Conservation (phyloP, 2,797 vertebrate species). For the Cheirogaleus major region DNA sequence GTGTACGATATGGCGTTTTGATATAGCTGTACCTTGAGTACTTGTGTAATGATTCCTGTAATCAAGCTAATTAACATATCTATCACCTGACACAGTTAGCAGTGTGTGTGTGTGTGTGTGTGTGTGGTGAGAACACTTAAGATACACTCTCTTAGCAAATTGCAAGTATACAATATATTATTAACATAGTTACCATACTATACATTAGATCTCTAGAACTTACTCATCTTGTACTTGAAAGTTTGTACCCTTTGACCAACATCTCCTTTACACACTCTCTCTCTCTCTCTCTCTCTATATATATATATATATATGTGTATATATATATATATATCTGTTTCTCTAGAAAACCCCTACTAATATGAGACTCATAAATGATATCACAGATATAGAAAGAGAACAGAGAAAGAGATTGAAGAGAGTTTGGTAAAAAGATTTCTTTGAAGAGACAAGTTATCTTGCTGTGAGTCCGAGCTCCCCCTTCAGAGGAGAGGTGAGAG, state of each 20-base stretch:
- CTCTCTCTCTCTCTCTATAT: too few species aligned
- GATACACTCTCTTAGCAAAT: background rate
- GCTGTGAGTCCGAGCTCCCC: background rate
- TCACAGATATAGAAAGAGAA: background rate
- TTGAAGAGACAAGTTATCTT: background rate
- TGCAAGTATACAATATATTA: background rate
- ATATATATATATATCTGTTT: background rate
- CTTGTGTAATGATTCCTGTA: background rate
- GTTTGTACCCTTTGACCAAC: background rate
- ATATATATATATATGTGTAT: too few species aligned
- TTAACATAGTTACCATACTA: background rate
- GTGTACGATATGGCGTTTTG: background rate
- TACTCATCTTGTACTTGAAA: background rate
- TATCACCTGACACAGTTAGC: background rate
- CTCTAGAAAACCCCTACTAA: background rate
- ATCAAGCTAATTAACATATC: background rate
- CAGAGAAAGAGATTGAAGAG: background rate
- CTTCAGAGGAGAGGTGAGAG: background rate
- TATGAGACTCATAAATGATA: background rate
- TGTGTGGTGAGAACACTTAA: background rate
- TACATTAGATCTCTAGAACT: background rate
- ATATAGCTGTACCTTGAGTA: background rate
- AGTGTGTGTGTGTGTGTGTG: background rate
- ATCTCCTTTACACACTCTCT: background rate
- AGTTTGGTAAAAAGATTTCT: background rate